These are phyloP conservation scores for Plectrocnemia conspersa DNA, from an alignment of 1,140 invertebrate genomes.

Conservation along the genomic window DNA sequence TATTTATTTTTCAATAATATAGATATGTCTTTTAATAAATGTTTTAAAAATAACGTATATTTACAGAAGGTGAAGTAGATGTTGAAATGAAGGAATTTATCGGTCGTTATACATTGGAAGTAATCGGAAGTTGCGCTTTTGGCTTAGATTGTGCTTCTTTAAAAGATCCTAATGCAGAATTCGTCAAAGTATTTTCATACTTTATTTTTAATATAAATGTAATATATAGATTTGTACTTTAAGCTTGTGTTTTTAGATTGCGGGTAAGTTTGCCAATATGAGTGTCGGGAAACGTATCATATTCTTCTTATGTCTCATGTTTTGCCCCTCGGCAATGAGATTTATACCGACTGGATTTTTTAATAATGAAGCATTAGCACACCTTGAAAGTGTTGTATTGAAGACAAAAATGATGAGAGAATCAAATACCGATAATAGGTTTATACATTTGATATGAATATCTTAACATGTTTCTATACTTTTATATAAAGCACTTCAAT, in stretches of 20 bases:
- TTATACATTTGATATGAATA: slow-evolving; percentile 12
- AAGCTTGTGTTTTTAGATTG: slow-evolving; percentile 38
- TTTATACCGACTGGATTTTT: slow-evolving; percentile 36
- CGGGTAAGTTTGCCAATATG: slow-evolving; percentile 42
- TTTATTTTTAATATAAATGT: slow-evolving; percentile 17
- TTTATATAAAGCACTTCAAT: slow-evolving; percentile 13
- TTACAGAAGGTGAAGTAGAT: slow-evolving; percentile 38
- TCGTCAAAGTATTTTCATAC: slow-evolving; percentile 40
- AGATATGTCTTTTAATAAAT: neutral
- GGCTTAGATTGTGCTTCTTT: slow-evolving; percentile 45
- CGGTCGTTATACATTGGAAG: slow-evolving; percentile 47
- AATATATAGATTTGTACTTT: too few species aligned
- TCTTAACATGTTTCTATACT: neutral
- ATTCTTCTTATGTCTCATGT: slow-evolving; percentile 25
- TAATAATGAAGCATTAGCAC: slow-evolving; percentile 35
- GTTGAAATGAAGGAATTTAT: slow-evolving; percentile 48
- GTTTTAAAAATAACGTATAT: neutral
- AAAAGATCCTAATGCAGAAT: slow-evolving; percentile 43
- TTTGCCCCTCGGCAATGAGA: slow-evolving; percentile 16
- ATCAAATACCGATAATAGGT: slow-evolving; percentile 17
- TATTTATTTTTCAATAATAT: slow-evolving; percentile 10
- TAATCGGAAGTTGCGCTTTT: slow-evolving; percentile 50
- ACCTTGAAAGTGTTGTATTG: slow-evolving; percentile 33
- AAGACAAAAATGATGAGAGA: slow-evolving; percentile 20
- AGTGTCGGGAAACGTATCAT: slow-evolving; percentile 14